Percentiles rank a stretch among this genome's conserved stretches.
phyloP scores from a whole-genome alignment of 2,113 vertebrate genomes.

The Zapornia atra region DNA sequence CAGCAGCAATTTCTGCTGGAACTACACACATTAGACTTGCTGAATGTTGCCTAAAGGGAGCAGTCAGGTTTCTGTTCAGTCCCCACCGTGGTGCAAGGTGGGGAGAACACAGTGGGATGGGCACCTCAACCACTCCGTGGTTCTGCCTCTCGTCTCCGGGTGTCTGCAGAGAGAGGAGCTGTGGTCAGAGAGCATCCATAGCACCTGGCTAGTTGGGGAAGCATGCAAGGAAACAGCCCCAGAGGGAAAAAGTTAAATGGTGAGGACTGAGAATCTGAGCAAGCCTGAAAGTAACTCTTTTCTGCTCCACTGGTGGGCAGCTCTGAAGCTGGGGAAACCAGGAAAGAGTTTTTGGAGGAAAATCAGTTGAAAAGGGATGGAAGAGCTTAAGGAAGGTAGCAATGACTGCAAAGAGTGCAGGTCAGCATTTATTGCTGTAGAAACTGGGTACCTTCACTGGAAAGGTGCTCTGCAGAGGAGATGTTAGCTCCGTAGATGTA shows the following conservation, averaged over 20 bases:
- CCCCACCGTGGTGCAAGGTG: rapidly evolving
- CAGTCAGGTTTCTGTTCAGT: neutral
- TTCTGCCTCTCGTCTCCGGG: neutral
- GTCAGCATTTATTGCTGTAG: neutral
- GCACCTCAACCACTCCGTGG: rapidly evolving
- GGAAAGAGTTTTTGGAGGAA: neutral
- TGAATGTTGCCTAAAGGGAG: neutral
- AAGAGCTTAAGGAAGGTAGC: neutral
- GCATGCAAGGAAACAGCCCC: neutral
- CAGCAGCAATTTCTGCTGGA: neutral
- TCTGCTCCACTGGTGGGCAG: neutral
- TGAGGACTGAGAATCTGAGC: neutral
- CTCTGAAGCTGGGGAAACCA: neutral
- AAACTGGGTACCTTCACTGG: neutral
- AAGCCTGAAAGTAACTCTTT: neutral
- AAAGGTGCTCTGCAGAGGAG: neutral
- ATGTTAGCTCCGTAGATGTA: neutral
- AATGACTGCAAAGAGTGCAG: neutral
- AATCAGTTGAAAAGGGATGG: neutral
- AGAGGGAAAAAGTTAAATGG: neutral
- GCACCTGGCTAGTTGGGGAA: neutral
- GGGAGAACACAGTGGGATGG: rapidly evolving
- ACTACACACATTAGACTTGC: neutral
- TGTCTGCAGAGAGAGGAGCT: neutral
- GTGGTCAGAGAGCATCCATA: rapidly evolving